phyloP scores from a whole-genome alignment of 2,888 invertebrate genomes.

The Drosophila recens region DNA sequence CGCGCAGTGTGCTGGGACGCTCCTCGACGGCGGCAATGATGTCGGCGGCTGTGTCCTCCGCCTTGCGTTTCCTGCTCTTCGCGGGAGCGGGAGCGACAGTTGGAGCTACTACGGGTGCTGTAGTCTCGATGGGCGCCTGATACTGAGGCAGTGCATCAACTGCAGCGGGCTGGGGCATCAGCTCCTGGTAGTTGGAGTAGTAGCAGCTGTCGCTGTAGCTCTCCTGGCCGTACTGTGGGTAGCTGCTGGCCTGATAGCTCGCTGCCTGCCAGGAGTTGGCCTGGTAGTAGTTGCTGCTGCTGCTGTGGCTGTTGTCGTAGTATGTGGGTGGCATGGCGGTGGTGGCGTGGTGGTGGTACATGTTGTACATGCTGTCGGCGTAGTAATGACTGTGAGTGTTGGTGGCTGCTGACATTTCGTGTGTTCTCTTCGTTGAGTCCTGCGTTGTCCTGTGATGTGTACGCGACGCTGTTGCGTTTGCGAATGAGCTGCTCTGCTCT shows the following conservation, averaged over 20 bases:
- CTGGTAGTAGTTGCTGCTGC: conserved; percentile 49
- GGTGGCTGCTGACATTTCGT: conserved; percentile 80
- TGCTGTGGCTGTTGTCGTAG: conserved; percentile 61
- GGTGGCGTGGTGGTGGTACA: conserved; percentile 52
- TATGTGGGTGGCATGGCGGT: conserved; percentile 60
- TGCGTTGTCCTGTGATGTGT: conserved; percentile 67
- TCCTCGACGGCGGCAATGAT: conserved; percentile 69
- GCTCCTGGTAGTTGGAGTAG: conserved; percentile 55
- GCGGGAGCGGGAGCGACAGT: conserved; percentile 18
- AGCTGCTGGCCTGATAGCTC: conserved; percentile 63
- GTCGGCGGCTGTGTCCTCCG: conserved; percentile 57
- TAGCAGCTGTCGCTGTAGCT: conserved; percentile 62
- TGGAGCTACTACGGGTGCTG: not conserved
- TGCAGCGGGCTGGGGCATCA: conserved; percentile 20
- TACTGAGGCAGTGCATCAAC: conserved; percentile 36
- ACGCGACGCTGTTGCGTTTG: conserved; percentile 75
- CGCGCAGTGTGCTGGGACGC: conserved; percentile 86
- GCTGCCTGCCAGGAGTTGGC: conserved; percentile 40
- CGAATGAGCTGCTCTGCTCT: conserved; percentile 78
- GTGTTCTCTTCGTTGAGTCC: conserved; percentile 1
- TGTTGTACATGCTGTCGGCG: conserved; percentile 74
- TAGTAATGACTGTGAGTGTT: conserved; percentile 77
- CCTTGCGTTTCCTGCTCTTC: conserved; percentile 65
- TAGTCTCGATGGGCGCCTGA: not conserved
- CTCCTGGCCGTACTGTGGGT: conserved; percentile 59